Conservation (phyloP, 1,140 invertebrate species). For the Drosophila erecta region DNA sequence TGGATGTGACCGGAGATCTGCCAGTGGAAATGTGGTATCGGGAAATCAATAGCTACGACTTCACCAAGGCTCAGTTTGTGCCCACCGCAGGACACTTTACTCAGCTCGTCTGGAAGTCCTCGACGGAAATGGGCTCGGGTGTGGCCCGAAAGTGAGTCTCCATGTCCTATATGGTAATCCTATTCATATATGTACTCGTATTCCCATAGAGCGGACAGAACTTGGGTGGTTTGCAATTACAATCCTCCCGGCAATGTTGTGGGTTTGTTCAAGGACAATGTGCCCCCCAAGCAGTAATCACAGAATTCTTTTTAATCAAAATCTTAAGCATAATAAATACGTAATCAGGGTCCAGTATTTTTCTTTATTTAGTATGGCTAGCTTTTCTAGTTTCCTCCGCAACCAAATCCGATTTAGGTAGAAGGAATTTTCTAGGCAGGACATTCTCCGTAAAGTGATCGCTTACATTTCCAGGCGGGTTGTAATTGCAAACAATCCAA, state of each 20-base stretch:
- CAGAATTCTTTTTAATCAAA: not conserved
- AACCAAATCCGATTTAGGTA: not conserved
- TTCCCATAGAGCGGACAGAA: conserved; percentile 59
- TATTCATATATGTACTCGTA: not conserved
- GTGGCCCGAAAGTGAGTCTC: conserved; percentile 75
- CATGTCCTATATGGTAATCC: not conserved
- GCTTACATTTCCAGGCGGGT: conserved; percentile 90
- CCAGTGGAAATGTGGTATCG: conserved; percentile 88
- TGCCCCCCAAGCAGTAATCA: conserved; percentile 82
- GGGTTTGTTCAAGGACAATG: conserved; percentile 89
- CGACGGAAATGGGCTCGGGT: conserved; percentile 89
- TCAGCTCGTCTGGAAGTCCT: conserved; percentile 90
- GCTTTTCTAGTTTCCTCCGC: not conserved
- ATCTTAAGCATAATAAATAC: conserved; percentile 1
- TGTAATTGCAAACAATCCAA: conserved; percentile 90
- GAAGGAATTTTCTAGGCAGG: conserved; percentile 53
- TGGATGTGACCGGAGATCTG: conserved; percentile 86
- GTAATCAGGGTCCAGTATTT: conserved; percentile 30
- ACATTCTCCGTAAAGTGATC: conserved; percentile 89
- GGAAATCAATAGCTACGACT: conserved; percentile 87
- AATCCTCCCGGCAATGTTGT: conserved; percentile 90
- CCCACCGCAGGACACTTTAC: conserved; percentile 88
- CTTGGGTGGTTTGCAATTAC: conserved; percentile 90
- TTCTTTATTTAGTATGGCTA: conserved; percentile 2
- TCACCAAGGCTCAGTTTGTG: conserved; percentile 69